Conservation (phyloP, 2,797 vertebrate species). For the Falco biarmicus region DNA sequence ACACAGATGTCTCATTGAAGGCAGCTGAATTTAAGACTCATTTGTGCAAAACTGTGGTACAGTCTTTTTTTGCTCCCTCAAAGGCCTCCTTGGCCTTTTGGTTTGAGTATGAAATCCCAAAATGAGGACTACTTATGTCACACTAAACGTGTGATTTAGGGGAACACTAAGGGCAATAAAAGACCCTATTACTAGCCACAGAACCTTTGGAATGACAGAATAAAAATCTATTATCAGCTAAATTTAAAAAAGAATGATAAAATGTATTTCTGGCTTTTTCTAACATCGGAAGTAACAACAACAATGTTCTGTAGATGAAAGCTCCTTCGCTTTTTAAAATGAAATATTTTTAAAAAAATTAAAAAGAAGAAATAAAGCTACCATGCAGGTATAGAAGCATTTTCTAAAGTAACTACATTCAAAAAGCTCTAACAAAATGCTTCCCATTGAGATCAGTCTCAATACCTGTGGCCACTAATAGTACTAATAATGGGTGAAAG, state of each 20-base stretch:
- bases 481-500: background rate
- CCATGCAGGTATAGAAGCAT: background rate
- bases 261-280: background rate
- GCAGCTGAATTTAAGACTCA: background rate
- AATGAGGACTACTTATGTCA: background rate
- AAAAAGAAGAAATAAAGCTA: background rate
- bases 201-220: background rate
- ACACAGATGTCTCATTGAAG: background rate
- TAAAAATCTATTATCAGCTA: background rate
- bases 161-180: background rate
- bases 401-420: background rate
- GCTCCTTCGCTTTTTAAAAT: background rate
- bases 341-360: background rate
- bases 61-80: background rate
- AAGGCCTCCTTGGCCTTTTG: background rate
- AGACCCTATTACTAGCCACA: background rate
- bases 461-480: background rate
- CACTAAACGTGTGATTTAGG: background rate
- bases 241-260: background rate
- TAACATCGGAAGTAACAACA: background rate
- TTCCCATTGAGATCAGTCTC: background rate
- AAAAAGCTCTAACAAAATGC: background rate
- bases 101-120: background rate
- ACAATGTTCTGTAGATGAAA: background rate
- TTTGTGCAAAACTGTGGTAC: background rate